Evolutionary conservation across 2,797 vertebrate species (phyloP).

Genomic region (Austrolebias charrua): DNA sequence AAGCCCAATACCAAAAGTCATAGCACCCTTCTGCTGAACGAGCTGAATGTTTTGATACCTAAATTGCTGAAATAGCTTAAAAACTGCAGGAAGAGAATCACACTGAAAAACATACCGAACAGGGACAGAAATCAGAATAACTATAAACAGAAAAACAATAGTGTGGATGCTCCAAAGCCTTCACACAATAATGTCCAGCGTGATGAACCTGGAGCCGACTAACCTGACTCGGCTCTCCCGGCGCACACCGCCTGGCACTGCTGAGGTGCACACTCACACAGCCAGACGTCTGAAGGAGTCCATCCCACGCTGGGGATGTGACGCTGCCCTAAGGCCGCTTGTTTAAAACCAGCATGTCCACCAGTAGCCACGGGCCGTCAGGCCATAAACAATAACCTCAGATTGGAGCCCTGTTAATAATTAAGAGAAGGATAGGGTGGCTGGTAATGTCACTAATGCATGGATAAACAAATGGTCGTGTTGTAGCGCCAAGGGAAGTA

Average conservation of each 20-base stretch:
- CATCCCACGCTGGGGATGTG: slow-evolving; percentile 27
- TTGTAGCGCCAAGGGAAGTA: slow-evolving; percentile 64
- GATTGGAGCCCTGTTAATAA: slow-evolving; percentile 79
- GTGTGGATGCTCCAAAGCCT: no score
- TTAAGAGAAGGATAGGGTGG: slow-evolving; percentile 79
- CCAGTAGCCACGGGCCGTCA: slow-evolving; percentile 49
- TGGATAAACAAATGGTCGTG: slow-evolving; percentile 63
- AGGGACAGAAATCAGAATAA: no score
- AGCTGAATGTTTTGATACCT: no score
- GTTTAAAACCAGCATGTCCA: slow-evolving; percentile 62
- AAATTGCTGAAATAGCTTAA: no score
- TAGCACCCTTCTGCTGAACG: no score
- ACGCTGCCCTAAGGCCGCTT: slow-evolving; percentile 54
- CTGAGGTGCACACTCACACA: slow-evolving; percentile 12
- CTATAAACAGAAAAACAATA: no score
- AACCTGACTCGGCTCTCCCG: slow-evolving; percentile 4
- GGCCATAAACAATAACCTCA: slow-evolving; percentile 82
- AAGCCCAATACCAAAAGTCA: no score
- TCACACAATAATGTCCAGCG: slow-evolving; percentile 1
- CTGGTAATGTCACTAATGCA: slow-evolving; percentile 76
- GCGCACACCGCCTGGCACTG: background rate
- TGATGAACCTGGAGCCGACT: slow-evolving; percentile 16
- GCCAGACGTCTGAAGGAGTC: slow-evolving; percentile 24
- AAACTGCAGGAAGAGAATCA: no score
- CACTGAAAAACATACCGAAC: no score